Conservation (phyloP, 30 jellyfish, hydroid and myxozoan genomes). For the Aurelia coerulea region DNA sequence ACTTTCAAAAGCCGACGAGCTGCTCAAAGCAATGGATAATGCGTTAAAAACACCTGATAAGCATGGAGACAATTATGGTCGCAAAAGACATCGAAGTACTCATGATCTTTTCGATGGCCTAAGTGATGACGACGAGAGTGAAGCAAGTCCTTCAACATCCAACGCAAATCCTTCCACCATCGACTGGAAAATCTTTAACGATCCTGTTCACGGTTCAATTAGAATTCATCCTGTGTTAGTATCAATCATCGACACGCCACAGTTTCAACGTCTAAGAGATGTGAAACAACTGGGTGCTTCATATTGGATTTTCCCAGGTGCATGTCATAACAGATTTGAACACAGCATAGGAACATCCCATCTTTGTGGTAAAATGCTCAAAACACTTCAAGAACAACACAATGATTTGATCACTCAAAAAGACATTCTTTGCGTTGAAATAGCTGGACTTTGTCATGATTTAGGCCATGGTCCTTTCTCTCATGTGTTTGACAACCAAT, state of each 20-base stretch:
- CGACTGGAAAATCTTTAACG: constrained; percentile 65
- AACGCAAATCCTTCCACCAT: neutral
- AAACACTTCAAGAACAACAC: constrained; percentile 29
- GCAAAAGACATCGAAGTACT: constrained; percentile 6
- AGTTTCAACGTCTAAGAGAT: constrained; percentile 81
- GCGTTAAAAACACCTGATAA: too few species aligned
- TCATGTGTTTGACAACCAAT: constrained; percentile 76
- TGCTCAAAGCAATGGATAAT: too few species aligned
- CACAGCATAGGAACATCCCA: constrained; percentile 85
- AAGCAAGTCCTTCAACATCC: neutral
- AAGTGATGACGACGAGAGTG: neutral
- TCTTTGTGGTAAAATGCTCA: constrained; percentile 59
- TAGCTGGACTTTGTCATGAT: constrained; percentile 86
- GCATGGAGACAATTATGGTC: neutral
- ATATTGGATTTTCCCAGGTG: constrained; percentile 78
- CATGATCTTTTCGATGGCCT: neutral
- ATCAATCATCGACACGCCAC: constrained; percentile 72
- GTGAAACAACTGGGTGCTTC: constrained; percentile 86
- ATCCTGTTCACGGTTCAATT: constrained; percentile 81
- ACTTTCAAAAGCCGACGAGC: too few species aligned
- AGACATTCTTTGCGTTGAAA: constrained; percentile 70
- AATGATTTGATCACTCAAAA: constrained; percentile 27
- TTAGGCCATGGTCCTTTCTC: constrained; percentile 95
- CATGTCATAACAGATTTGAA: constrained; percentile 84
- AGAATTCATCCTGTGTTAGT: constrained; percentile 56